A percentile compares a stretch with the other conserved stretches of the same genome.
Evolutionary conservation across 1,140 invertebrate genomes (phyloP).

Genomic region (Euglossa dilemma): DNA sequence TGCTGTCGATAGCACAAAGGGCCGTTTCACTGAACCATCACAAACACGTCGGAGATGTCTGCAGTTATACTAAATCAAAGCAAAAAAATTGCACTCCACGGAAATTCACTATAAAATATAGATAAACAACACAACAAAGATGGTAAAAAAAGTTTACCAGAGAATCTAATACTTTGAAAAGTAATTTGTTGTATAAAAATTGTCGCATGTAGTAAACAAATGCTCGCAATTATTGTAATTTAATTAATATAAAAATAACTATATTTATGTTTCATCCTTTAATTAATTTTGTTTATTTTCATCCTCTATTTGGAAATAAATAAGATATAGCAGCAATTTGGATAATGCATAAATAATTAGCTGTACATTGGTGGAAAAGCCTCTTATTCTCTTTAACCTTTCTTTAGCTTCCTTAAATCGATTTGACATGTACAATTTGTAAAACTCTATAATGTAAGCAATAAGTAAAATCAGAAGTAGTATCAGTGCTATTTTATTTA

Average conservation of each 20-base stretch:
- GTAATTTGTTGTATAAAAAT: background rate
- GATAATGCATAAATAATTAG: background rate
- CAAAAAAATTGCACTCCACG: too few relatives aligned
- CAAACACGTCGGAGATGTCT: too few relatives aligned
- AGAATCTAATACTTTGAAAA: conserved; percentile 4
- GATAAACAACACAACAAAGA: background rate
- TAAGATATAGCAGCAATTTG: background rate
- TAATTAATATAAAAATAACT: too few relatives aligned
- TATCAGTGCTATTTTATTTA: background rate
- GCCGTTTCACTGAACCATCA: too few relatives aligned
- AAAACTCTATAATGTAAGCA: background rate
- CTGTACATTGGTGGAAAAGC: background rate
- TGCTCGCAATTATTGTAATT: too few relatives aligned
- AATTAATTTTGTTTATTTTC: too few relatives aligned
- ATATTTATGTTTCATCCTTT: too few relatives aligned
- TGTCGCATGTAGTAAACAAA: too few relatives aligned
- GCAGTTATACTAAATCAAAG: too few relatives aligned
- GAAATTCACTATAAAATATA: background rate
- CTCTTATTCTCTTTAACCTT: background rate
- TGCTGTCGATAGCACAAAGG: too few relatives aligned
- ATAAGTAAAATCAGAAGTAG: background rate
- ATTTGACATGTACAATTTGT: background rate
- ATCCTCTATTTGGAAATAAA: too few relatives aligned
- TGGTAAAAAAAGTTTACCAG: background rate
- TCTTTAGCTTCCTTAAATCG: background rate